phyloP scores from a whole-genome alignment of 2,888 invertebrate genomes.

The Tetragonisca angustula region DNA sequence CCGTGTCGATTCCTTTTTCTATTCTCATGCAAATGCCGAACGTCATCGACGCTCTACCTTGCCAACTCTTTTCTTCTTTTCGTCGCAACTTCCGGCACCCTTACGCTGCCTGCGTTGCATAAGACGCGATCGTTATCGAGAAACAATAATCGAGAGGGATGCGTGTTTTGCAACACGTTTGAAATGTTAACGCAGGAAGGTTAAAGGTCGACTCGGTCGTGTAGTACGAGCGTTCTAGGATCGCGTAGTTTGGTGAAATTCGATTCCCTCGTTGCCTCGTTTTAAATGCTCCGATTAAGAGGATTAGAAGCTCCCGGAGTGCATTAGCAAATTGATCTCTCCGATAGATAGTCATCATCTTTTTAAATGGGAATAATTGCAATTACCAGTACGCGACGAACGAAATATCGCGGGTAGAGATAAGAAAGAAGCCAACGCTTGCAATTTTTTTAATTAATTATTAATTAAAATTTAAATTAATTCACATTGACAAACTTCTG shows the following conservation, averaged over 20 bases:
- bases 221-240: too few relatives aligned
- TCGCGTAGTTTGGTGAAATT: neutral
- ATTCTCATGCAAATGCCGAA: conserved; percentile 45
- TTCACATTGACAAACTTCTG: neutral
- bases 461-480: too few relatives aligned
- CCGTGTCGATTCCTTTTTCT: conserved; percentile 38
- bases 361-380: too few relatives aligned
- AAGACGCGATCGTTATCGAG: neutral
- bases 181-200: neutral
- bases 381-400: neutral
- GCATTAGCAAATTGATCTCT: conserved; percentile 8
- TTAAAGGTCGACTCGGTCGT: neutral
- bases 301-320: neutral
- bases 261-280: neutral
- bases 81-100: neutral
- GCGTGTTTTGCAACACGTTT: neutral
- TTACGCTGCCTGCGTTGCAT: neutral
- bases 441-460: neutral
- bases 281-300: conserved; percentile 20
- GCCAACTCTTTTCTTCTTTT: neutral
- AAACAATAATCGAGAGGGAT: too few relatives aligned
- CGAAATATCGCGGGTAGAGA: neutral
- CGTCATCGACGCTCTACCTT: neutral
- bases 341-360: neutral
- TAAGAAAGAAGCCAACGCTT: neutral